phyloP scores from a whole-genome alignment of 2,113 vertebrate species.

The Sinocyclocheilus anshuiensis region DNA sequence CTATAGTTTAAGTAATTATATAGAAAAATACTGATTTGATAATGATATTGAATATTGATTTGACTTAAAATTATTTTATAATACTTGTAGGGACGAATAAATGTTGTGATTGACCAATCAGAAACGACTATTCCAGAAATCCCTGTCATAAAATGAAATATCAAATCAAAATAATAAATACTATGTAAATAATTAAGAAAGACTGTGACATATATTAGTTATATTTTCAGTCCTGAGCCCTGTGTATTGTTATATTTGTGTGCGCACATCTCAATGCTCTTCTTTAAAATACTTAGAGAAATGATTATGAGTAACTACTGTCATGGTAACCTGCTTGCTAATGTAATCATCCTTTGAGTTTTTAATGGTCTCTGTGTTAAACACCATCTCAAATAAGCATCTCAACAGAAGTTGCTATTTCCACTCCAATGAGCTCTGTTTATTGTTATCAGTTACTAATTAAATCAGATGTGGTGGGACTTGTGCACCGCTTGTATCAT shows the following conservation, averaged over 20 bases:
- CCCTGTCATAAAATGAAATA: not conserved
- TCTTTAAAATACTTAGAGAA: not conserved
- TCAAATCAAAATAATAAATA: not conserved
- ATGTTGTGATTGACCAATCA: not conserved
- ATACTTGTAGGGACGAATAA: not conserved
- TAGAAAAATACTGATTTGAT: too few species aligned
- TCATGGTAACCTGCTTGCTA: conserved; percentile 8
- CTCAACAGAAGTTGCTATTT: conserved; percentile 28
- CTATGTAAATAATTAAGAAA: not conserved
- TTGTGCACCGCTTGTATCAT: not conserved
- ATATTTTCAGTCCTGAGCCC: not conserved
- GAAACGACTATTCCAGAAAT: not conserved
- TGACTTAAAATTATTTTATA: not conserved
- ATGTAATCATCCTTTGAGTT: conserved; percentile 12
- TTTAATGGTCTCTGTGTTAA: conserved; percentile 32
- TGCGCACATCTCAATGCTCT: not conserved
- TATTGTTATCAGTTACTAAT: conserved; percentile 42
- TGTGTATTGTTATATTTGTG: not conserved
- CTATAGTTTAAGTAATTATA: too few species aligned
- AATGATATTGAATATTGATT: too few species aligned
- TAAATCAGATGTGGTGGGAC: conserved; percentile 28
- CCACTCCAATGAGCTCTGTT: conserved; percentile 24
- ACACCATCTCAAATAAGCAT: conserved; percentile 27
- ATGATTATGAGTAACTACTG: not conserved
- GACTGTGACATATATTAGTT: not conserved